These are phyloP conservation scores for Knipowitschia caucasica DNA, from an alignment of 2,797 vertebrate genomes.

Conservation along the genomic window DNA sequence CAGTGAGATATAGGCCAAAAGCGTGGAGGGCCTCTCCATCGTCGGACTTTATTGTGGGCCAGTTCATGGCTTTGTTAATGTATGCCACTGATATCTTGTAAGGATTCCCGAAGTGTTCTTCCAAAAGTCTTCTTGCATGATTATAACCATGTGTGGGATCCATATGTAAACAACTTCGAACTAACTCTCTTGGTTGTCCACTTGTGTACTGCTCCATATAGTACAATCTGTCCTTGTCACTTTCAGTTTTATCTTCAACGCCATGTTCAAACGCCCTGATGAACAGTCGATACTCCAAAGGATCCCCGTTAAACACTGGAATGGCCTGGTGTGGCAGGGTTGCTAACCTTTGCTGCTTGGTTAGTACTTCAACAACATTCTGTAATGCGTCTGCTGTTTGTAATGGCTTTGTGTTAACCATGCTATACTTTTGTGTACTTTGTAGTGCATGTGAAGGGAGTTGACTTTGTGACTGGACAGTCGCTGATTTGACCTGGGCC, in stretches of 20 bases:
- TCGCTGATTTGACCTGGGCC: background rate
- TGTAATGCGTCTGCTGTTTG: background rate
- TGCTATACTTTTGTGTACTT: background rate
- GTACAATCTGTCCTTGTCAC: conserved; percentile 7
- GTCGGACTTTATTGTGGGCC: no score
- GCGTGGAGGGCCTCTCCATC: background rate
- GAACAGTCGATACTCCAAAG: conserved; percentile 3
- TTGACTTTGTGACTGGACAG: background rate
- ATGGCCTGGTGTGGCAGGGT: conserved; percentile 2
- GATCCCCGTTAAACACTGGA: conserved; percentile 15
- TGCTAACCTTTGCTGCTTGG: conserved; percentile 3
- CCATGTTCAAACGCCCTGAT: conserved; percentile 14
- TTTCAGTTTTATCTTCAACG: conserved; percentile 7
- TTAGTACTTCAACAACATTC: background rate
- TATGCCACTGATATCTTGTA: conserved; percentile 19
- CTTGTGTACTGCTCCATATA: conserved; percentile 7
- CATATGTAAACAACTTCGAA: conserved; percentile 23
- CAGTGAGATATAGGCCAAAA: background rate
- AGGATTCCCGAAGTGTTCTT: conserved; percentile 18
- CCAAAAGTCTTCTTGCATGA: conserved; percentile 13
- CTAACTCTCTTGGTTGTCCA: conserved; percentile 2
- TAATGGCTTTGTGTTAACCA: background rate
- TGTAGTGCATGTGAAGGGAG: background rate
- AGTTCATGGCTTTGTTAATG: conserved; percentile 9
- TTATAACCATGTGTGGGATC: background rate